A percentile compares a stretch with the other conserved stretches of the same genome.
phyloP scores from a whole-genome alignment of 2,797 vertebrate species.

The Pampus argenteus region DNA sequence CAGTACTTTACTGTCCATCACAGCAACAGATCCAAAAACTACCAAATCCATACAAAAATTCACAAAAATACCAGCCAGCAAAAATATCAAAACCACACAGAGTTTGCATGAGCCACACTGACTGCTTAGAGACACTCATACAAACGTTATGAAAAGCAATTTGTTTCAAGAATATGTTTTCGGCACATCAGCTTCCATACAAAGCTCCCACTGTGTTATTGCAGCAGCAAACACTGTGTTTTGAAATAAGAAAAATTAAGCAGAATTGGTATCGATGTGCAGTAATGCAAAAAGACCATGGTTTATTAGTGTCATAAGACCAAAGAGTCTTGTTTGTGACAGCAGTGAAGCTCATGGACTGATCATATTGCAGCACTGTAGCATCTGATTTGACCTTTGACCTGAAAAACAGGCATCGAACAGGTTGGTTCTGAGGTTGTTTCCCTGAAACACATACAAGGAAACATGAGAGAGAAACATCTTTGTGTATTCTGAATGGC shows the following conservation, averaged over 20 bases:
- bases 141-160: conserved; percentile 64
- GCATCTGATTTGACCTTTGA: conserved; percentile 46
- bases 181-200: conserved; percentile 47
- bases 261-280: conserved; percentile 14
- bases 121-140: conserved; percentile 50
- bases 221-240: conserved; percentile 49
- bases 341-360: background rate
- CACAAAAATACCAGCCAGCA: conserved; percentile 67
- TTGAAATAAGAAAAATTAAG: conserved; percentile 17
- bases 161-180: conserved; percentile 49
- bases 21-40: conserved; percentile 70
- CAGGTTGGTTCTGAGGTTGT: background rate
- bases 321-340: conserved; percentile 6
- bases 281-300: conserved; percentile 35
- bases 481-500: conserved; percentile 21
- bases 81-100: conserved; percentile 74
- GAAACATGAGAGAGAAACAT: conserved; percentile 9
- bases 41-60: conserved; percentile 54
- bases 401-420: conserved; percentile 9
- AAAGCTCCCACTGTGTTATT: conserved; percentile 57
- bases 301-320: conserved; percentile 50
- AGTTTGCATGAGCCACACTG: conserved; percentile 51
- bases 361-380: conserved; percentile 7
- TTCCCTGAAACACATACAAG: conserved; percentile 13
- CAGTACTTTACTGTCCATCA: conserved; percentile 70